These are phyloP conservation scores for Caradrina kadenii DNA, from an alignment of 2,888 invertebrate genomes.

Conservation along the genomic window DNA sequence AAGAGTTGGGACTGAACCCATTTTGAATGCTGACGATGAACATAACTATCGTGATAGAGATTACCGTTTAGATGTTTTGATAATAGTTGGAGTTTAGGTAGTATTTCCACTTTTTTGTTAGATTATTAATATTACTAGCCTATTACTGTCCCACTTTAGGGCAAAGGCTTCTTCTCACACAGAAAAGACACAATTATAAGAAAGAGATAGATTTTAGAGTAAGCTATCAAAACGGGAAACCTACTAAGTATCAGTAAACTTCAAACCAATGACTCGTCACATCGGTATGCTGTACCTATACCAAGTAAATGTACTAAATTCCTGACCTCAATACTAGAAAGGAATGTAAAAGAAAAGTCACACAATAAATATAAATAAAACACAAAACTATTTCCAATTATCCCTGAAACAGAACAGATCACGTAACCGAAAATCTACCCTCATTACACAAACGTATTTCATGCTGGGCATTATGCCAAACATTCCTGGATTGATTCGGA, in stretches of 20 bases:
- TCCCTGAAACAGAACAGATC: conserved; percentile 49
- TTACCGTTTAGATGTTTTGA: conserved; percentile 6
- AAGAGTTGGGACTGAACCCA: conserved; percentile 17
- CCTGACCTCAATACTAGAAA: too few relatives aligned
- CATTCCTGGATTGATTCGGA: conserved; percentile 82
- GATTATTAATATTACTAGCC: too few relatives aligned
- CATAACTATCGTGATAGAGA: neutral
- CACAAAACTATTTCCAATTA: conserved; percentile 59
- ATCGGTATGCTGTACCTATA: too few relatives aligned
- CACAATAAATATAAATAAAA: conserved; percentile 28
- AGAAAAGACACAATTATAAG: too few relatives aligned
- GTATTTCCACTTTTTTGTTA: too few relatives aligned
- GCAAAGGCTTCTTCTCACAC: too few relatives aligned
- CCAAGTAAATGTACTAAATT: too few relatives aligned
- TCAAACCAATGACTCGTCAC: too few relatives aligned
- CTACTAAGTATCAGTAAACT: too few relatives aligned
- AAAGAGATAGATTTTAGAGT: too few relatives aligned
- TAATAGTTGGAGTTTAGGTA: neutral
- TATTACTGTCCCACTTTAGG: too few relatives aligned
- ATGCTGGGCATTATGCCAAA: conserved; percentile 76
- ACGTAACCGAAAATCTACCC: conserved; percentile 64
- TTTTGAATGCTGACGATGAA: conserved; percentile 5
- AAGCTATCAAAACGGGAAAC: too few relatives aligned
- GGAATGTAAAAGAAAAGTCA: neutral
- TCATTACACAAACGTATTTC: conserved; percentile 78